Conservation (phyloP, 2,113 vertebrate genomes). For the Trinectes maculatus region DNA sequence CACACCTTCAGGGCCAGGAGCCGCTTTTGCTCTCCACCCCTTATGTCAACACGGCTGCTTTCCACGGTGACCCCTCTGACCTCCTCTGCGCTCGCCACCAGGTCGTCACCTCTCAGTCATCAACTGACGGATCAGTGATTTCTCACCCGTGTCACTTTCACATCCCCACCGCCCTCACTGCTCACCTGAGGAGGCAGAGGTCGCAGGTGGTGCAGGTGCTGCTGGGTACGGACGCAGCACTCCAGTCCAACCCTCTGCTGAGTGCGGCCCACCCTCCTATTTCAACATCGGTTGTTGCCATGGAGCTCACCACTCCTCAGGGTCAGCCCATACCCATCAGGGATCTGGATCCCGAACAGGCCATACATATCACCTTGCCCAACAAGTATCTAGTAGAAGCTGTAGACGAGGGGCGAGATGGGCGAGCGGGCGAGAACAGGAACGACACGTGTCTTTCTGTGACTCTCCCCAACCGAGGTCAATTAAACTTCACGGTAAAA, state of each 20-base stretch:
- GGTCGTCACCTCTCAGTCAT: background rate
- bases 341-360: slow-evolving; percentile 69
- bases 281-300: slow-evolving; percentile 78
- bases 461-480: slow-evolving; percentile 51
- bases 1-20: slow-evolving; percentile 53
- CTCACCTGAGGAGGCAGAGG: slow-evolving; percentile 55
- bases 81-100: slow-evolving; percentile 69
- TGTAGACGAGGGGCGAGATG: background rate
- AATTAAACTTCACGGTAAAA: slow-evolving; percentile 75
- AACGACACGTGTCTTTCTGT: slow-evolving; percentile 42
- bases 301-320: slow-evolving; percentile 81
- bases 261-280: slow-evolving; percentile 71
- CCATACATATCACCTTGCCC: slow-evolving; percentile 77
- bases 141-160: slow-evolving; percentile 65
- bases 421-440: background rate
- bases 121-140: background rate
- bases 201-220: slow-evolving; percentile 80
- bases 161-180: slow-evolving; percentile 68
- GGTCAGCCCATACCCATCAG: slow-evolving; percentile 74
- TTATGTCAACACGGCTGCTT: slow-evolving; percentile 70
- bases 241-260: slow-evolving; percentile 57
- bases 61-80: slow-evolving; percentile 69
- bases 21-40: slow-evolving; percentile 65
- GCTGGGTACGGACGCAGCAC: slow-evolving; percentile 58
- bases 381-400: slow-evolving; percentile 29